A percentile compares a stretch with the other conserved stretches of the same genome.
Evolutionary conservation across 2,797 vertebrate genomes (phyloP).

Genomic region (Hippopotamyrus pictus): DNA sequence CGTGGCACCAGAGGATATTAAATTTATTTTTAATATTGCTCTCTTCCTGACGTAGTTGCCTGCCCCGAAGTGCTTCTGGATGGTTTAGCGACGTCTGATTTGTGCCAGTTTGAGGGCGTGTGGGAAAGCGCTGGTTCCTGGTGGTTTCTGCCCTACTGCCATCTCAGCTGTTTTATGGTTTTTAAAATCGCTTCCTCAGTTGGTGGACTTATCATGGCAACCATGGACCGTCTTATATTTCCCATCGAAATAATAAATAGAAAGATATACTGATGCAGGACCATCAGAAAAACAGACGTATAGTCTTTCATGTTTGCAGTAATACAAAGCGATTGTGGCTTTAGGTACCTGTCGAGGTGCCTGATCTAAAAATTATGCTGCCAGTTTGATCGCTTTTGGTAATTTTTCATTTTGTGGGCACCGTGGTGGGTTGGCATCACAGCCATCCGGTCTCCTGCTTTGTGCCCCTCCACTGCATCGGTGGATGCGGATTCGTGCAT

Average conservation of each 20-base stretch:
- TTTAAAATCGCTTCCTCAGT: not conserved
- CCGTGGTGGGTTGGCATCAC: not conserved
- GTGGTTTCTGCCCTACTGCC: not conserved
- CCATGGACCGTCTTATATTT: not conserved
- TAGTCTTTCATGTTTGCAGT: not conserved
- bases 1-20: not conserved
- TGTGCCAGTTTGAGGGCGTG: not conserved
- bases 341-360: not conserved
- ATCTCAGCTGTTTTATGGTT: not conserved
- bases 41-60: not conserved
- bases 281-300: not conserved
- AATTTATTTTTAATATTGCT: not conserved
- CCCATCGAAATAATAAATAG: not conserved
- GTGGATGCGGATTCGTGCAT: not conserved
- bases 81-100: not conserved
- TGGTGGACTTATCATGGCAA: not conserved
- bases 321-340: not conserved
- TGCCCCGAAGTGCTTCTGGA: not conserved
- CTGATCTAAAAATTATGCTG: not conserved
- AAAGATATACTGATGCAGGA: not conserved
- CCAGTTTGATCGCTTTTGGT: not conserved
- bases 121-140: not conserved
- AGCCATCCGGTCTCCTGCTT: not conserved
- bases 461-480: not conserved
- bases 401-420: not conserved